phyloP scores from a whole-genome alignment of 2,797 vertebrate genomes.

The Semotilus atromaculatus region DNA sequence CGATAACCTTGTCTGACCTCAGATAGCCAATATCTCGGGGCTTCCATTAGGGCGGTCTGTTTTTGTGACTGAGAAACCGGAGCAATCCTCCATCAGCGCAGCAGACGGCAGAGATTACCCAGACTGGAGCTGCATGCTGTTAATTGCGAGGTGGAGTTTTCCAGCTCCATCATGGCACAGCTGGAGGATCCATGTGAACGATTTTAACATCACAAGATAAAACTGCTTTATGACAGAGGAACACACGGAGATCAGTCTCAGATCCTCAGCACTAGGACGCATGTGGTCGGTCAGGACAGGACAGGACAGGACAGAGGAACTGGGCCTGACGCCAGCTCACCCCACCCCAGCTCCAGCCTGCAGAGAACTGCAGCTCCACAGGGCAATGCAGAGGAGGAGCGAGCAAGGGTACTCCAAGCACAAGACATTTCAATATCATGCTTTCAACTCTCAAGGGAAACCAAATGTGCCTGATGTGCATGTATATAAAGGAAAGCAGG shows the following conservation, averaged over 20 bases:
- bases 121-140: constrained; percentile 46
- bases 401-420: constrained; percentile 64
- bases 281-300: not conserved
- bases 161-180: not conserved
- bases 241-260: not conserved
- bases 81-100: constrained; percentile 65
- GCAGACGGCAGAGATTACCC: constrained; percentile 62
- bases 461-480: constrained; percentile 20
- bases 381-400: constrained; percentile 77
- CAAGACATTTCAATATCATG: constrained; percentile 27
- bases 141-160: constrained; percentile 26
- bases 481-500: not conserved
- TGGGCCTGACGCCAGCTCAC: constrained; percentile 75
- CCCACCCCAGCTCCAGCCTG: constrained; percentile 78
- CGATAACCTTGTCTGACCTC: constrained; percentile 22
- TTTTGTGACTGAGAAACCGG: constrained; percentile 61
- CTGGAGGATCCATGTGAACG: not conserved
- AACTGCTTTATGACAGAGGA: not conserved
- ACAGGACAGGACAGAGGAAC: constrained; percentile 38
- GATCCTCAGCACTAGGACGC: not conserved
- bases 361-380: constrained; percentile 79
- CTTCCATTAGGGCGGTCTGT: constrained; percentile 43
- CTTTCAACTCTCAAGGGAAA: constrained; percentile 10
- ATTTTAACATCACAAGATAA: constrained; percentile 1
- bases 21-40: not conserved